These are phyloP conservation scores for Archips crataeganus DNA, from an alignment of 2,888 invertebrate genomes.

Conservation along the genomic window DNA sequence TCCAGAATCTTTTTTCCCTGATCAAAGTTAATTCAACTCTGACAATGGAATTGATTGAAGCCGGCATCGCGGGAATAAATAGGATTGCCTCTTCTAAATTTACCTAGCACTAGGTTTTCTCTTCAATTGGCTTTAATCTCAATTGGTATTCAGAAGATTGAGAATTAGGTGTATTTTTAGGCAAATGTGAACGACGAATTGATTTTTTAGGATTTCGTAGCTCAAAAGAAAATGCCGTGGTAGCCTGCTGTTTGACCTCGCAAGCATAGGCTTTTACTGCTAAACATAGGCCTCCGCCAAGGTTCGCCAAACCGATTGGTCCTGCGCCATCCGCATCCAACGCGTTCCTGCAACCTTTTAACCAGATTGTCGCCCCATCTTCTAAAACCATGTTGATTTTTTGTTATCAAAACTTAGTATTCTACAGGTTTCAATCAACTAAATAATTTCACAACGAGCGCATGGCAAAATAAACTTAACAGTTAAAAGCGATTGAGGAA, in stretches of 20 bases:
- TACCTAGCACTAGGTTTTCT: not conserved
- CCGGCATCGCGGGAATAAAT: not conserved
- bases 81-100: not conserved
- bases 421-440: not conserved
- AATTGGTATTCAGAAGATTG: conserved; percentile 7
- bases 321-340: too few relatives aligned
- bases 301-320: too few relatives aligned
- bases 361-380: too few relatives aligned
- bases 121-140: conserved; percentile 2
- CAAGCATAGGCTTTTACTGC: too few relatives aligned
- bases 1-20: not conserved
- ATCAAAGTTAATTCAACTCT: conserved; percentile 9
- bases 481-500: not conserved
- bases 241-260: too few relatives aligned
- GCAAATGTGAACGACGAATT: not conserved
- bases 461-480: not conserved
- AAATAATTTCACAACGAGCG: not conserved
- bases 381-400: too few relatives aligned
- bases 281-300: too few relatives aligned
- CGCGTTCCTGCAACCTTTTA: too few relatives aligned
- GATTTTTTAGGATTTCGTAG: not conserved
- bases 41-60: conserved; percentile 11
- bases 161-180: too few relatives aligned
- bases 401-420: too few relatives aligned
- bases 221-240: too few relatives aligned